A percentile compares a stretch with the other conserved stretches of the same genome.
Conservation (phyloP, 2,113 vertebrate species). For the Psettodes erumei region DNA sequence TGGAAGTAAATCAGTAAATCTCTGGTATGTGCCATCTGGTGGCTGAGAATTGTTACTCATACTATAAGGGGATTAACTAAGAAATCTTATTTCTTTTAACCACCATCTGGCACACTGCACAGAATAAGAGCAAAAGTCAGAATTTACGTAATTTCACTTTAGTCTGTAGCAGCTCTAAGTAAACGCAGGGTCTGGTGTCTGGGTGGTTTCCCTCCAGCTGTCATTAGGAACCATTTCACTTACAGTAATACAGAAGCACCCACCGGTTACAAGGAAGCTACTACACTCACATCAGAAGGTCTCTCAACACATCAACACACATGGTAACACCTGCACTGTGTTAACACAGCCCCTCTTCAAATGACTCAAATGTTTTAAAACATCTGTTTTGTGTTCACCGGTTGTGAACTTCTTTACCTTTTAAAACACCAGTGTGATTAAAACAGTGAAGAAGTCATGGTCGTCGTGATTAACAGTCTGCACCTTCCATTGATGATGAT, state of each 20-base stretch:
- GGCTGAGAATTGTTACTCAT: constrained; percentile 5
- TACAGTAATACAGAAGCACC: constrained; percentile 64
- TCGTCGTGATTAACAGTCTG: neutral
- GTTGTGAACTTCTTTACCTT: no score
- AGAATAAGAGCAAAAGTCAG: constrained; percentile 24
- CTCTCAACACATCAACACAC: constrained; percentile 18
- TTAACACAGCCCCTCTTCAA: neutral
- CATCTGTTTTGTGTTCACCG: no score
- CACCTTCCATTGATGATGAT: no score
- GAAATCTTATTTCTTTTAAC: constrained; percentile 37
- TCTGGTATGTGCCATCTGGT: constrained; percentile 33
- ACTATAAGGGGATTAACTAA: neutral
- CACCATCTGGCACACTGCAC: neutral
- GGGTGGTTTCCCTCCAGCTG: constrained; percentile 71
- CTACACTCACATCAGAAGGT: constrained; percentile 19
- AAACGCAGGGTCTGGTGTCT: neutral
- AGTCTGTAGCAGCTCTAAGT: constrained; percentile 2
- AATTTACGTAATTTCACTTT: constrained; percentile 16
- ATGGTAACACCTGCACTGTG: neutral
- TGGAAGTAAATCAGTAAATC: neutral
- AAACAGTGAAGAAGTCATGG: neutral
- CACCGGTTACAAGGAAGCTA: constrained; percentile 41
- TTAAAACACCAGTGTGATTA: neutral
- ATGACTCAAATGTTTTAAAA: no score
- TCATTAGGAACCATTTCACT: constrained; percentile 59